Base-by-base conservation (phyloP, 2,113 vertebrate species). In the Furnarius figulus region DNA sequence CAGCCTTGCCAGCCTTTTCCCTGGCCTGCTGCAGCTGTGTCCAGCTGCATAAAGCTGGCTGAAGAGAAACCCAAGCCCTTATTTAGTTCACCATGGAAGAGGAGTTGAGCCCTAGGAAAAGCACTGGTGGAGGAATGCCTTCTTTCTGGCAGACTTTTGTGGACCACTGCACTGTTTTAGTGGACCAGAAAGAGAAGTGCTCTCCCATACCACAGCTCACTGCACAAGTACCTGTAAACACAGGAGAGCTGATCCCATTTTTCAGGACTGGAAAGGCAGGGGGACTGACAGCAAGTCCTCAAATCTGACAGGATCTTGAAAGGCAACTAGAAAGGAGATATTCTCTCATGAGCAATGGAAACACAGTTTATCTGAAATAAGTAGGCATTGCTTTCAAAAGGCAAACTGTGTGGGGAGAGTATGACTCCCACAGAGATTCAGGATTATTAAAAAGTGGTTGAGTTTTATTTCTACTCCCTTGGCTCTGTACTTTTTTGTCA, bases 291-390 rank as follows among this genome's bases (percentile, higher is more conserved):
- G 12, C 16, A 66, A 37, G 16, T 37, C 39, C 39, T 63, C n/a
- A 76, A 28, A 63, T 25, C 25, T n/a, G 7, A 13, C 52, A 50
- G 13, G 15, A 18, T 50, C 49, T 39, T 33, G 42, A 66, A 74
- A 61, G 22, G 18, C 17, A 42, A 2, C 17, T 8, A 75, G 71
- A 80, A 87, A 68, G 25, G 24, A 66, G 46, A 23, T 47, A 44
- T 6, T 53, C 5, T 33, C 13, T 46, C 62, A 24, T 0, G 0
- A 77, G 4, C 25, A 68, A 59, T 0, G 3, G 37, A 71, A 82
- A 71, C 14, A 14, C 23, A 70, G 10, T 16, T 62, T 39, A 44
- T 35, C 33, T 42, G 44, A 80, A 89, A 61, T 28, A 76, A 50
- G 44, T 42, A 8, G 17, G 16, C 24, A 44, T 44, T 55, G 31